Base-by-base conservation (phyloP, 2,888 invertebrate genomes). In the Sinodicranocentrus sp. region DNA sequence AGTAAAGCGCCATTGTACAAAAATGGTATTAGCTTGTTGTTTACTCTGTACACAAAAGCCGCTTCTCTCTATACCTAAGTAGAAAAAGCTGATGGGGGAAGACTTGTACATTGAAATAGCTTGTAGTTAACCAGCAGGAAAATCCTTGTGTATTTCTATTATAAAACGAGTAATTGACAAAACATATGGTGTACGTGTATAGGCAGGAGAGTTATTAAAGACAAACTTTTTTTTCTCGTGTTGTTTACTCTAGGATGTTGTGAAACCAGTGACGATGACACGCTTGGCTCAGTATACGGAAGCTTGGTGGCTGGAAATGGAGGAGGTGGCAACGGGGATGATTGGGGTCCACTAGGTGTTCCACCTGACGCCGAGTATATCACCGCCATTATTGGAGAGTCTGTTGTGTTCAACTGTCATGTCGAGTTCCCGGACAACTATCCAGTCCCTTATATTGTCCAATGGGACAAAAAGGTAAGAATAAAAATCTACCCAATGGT, bases 381-480 rank as follows among this genome's bases (percentile, higher is more conserved):
- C 93, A 97, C 98, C 91, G 97, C 98, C 90, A 97, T 97, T 92
- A 94, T 98, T 91, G 98, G 98, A 91, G 97, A 98, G 93, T 96
- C 96, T 91, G 97, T 98, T 92, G 95, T 98, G 91, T 96, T 98
- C 94, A 97, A 97, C 93, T 98, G 98, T 93, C 96, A 97, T 93
- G 97, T 98, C 92, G 96, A 97, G 92, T 98, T 97, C 92, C 96
- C 97, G 91, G 96, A 96, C 92, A 96, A 97, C 92, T 95, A 96
- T 92, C 96, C 97, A 91, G 96, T 97, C 93, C 97, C 97, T 92
- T 97, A 97, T 93, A 97, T 98, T 93, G 95, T 98, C 92, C 97
- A 97, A 94, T 98, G 98, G 98, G 96, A 97, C 94, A 98, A 98
- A 95, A 97, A 97, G 96, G 97, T 97, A 95, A 95, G 95, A 44